Conservation (phyloP, 2,113 vertebrate genomes). For the Isichthys henryi region DNA sequence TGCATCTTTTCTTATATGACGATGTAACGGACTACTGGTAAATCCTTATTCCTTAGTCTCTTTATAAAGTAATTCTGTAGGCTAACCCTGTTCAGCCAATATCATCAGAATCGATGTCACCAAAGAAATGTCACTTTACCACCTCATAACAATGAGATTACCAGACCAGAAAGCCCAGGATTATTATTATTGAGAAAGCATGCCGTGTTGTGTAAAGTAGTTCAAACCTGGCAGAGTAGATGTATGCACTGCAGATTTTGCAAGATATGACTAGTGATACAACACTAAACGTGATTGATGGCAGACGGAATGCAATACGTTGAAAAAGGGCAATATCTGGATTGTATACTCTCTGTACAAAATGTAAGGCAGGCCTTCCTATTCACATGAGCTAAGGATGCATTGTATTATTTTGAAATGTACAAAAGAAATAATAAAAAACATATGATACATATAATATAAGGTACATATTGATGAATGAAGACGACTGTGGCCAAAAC, state of each 20-base stretch:
- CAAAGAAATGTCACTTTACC: background rate
- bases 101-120: background rate
- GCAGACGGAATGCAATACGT: background rate
- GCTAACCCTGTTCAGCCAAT: background rate
- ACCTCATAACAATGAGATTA: background rate
- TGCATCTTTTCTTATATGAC: background rate
- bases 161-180: background rate
- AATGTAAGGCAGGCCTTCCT: background rate
- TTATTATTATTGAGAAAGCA: background rate
- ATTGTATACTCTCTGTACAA: background rate
- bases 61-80: background rate
- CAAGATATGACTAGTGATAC: background rate
- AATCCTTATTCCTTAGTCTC: background rate
- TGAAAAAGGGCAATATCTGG: background rate
- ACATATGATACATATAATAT: background rate
- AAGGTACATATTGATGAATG: background rate
- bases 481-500: background rate
- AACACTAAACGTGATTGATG: background rate
- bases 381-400: background rate
- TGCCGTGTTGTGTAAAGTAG: background rate
- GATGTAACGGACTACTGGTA: background rate
- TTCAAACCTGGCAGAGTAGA: background rate
- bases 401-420: background rate
- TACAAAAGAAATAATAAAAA: background rate
- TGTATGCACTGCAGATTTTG: background rate